These are phyloP conservation scores for Ceriagrion tenellum DNA, from an alignment of 2,888 invertebrate species.

Conservation along the genomic window DNA sequence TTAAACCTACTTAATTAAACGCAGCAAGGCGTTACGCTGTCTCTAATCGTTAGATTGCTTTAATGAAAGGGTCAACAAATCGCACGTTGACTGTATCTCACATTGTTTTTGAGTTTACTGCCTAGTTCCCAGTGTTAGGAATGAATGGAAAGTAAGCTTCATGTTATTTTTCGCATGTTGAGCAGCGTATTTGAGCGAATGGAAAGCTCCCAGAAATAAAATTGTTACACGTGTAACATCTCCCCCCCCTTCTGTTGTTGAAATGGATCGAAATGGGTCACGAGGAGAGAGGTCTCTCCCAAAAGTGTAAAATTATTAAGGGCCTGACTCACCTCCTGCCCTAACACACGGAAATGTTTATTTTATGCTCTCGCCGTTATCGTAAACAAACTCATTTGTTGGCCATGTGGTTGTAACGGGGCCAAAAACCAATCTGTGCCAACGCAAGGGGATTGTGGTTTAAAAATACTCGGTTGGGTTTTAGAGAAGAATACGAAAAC, in stretches of 20 bases:
- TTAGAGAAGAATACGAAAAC: neutral
- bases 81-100: too few species aligned
- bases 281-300: neutral
- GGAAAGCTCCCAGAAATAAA: neutral
- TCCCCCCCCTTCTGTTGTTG: neutral
- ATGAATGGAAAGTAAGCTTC: too few species aligned
- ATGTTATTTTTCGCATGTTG: too few species aligned
- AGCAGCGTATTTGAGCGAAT: too few species aligned
- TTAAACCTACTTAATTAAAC: too few species aligned
- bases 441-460: neutral
- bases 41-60: too few species aligned
- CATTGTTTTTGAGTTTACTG: too few species aligned
- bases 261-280: neutral
- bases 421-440: neutral
- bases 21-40: too few species aligned
- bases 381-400: constrained; percentile 7
- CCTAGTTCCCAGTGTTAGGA: too few species aligned
- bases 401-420: neutral
- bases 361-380: neutral
- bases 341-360: neutral
- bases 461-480: neutral
- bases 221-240: neutral
- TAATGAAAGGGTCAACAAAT: too few species aligned
- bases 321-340: neutral
- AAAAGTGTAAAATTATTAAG: neutral